Evolutionary conservation across 2,797 vertebrate species (phyloP).

Genomic region (Euphonia xanthogaster): DNA sequence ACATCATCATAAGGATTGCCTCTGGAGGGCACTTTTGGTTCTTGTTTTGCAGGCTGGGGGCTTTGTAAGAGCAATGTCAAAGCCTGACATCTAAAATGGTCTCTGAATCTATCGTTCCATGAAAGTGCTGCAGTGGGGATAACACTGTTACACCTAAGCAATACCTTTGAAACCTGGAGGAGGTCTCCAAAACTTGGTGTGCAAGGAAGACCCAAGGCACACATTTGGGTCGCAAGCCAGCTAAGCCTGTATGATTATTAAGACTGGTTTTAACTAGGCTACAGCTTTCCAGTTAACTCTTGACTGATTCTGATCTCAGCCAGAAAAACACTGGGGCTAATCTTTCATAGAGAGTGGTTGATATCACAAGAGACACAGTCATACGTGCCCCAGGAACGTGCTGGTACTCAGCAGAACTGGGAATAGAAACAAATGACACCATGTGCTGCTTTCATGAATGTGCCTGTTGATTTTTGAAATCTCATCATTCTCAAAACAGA

Average conservation of each 20-base stretch:
- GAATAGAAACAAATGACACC: slow-evolving; percentile 30
- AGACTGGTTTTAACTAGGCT: not conserved
- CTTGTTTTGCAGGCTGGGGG: not conserved
- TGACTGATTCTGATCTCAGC: not conserved
- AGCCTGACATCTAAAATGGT: not conserved
- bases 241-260: not conserved
- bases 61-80: not conserved
- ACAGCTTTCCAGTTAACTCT: not conserved
- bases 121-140: not conserved
- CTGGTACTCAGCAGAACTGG: not conserved
- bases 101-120: not conserved
- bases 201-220: not conserved
- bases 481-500: not conserved
- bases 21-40: slow-evolving; percentile 19
- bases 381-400: not conserved
- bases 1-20: not conserved
- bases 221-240: not conserved
- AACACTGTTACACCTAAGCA: not conserved
- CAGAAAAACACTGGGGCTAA: not conserved
- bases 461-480: not conserved
- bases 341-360: not conserved
- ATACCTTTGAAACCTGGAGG: not conserved
- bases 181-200: not conserved
- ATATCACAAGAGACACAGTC: not conserved
- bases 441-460: not conserved